phyloP scores from a whole-genome alignment of 2,888 invertebrate genomes.

The Eupithecia exiguata region DNA sequence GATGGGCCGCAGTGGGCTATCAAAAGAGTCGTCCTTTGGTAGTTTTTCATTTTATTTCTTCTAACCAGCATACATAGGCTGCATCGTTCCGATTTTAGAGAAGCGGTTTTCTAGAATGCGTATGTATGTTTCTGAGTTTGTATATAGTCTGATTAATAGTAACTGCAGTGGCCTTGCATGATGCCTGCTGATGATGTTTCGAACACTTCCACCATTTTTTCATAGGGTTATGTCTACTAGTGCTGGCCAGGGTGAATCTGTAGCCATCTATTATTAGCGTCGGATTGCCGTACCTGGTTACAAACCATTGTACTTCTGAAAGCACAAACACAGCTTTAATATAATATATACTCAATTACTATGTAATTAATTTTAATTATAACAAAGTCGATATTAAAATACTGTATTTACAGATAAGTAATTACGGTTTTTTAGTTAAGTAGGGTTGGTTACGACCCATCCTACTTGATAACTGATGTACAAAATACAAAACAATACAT shows the following conservation, averaged over 20 bases:
- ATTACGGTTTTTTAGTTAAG: too few species aligned
- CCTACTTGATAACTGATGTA: too few species aligned
- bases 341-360: too few species aligned
- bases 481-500: too few species aligned
- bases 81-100: background rate
- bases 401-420: too few species aligned
- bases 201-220: slow-evolving; percentile 4
- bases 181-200: background rate
- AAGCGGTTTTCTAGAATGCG: background rate
- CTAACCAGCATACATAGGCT: background rate
- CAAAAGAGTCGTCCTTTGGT: background rate
- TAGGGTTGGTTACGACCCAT: too few species aligned
- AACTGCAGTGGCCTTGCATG: slow-evolving; percentile 1
- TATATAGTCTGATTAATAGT: background rate
- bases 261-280: background rate
- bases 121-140: background rate
- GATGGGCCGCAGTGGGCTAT: background rate
- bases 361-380: too few species aligned
- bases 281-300: background rate
- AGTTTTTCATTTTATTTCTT: background rate
- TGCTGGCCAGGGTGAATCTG: background rate
- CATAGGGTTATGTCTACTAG: background rate
- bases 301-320: background rate
- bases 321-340: background rate
- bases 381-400: too few species aligned